These are phyloP conservation scores for Gymnoscopelus microlampas DNA, from an alignment of 2,797 vertebrate species.

Conservation along the genomic window DNA sequence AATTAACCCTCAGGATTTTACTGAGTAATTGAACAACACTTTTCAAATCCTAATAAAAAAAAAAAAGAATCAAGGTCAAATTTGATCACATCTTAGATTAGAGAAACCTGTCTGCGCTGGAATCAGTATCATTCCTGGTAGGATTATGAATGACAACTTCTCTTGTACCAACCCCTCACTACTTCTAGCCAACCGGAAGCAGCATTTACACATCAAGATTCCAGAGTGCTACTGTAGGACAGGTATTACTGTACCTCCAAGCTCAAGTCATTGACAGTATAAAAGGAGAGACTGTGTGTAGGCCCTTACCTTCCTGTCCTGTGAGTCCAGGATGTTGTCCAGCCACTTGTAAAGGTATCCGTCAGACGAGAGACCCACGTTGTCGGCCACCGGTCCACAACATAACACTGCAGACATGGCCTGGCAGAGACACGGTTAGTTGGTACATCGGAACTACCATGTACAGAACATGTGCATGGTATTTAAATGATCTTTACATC, in stretches of 20 bases:
- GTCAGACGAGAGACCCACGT: constrained; percentile 97
- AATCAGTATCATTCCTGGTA: too few relatives aligned
- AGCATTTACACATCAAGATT: too few relatives aligned
- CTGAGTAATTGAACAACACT: too few relatives aligned
- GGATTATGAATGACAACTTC: too few relatives aligned
- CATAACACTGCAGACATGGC: constrained; percentile 99
- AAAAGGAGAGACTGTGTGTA: background rate
- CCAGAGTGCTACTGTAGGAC: background rate
- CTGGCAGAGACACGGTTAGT: constrained; percentile 61
- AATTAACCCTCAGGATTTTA: too few relatives aligned
- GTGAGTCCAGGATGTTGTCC: constrained; percentile 99
- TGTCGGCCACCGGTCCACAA: constrained; percentile 98
- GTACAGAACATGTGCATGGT: background rate
- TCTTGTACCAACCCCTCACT: too few relatives aligned
- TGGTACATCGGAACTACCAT: background rate
- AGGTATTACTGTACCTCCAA: background rate
- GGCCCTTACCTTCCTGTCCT: constrained; percentile 94
- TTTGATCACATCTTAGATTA: too few relatives aligned
- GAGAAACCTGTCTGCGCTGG: too few relatives aligned
- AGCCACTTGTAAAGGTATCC: constrained; percentile 99
- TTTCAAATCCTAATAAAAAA: too few relatives aligned
- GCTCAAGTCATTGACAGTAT: background rate
- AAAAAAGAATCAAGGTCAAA: too few relatives aligned
- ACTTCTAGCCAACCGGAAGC: too few relatives aligned
- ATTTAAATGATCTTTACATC: too few relatives aligned